Percentiles rank a stretch among this genome's conserved stretches.
phyloP scores from a whole-genome alignment of 2,797 vertebrate species.

The Chiloscyllium punctatum region DNA sequence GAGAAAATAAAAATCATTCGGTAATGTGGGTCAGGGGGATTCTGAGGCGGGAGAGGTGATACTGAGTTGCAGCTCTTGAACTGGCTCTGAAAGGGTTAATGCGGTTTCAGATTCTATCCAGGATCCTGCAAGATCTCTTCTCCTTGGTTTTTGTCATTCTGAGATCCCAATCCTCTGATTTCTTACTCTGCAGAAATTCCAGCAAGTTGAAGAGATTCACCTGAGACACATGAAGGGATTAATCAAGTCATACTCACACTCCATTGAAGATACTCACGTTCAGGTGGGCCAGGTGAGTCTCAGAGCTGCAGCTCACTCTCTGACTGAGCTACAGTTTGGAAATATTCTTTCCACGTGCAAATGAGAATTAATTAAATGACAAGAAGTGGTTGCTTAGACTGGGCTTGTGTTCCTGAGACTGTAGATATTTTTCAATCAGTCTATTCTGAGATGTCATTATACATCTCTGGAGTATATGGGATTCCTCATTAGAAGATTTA shows the following conservation, averaged over 20 bases:
- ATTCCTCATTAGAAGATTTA: background rate
- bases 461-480: too few species aligned
- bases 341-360: too few species aligned
- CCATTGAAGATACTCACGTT: conserved; percentile 88
- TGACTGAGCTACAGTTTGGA: background rate
- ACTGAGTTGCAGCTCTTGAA: background rate
- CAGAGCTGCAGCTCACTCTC: background rate
- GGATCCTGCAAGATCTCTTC: background rate
- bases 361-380: too few species aligned
- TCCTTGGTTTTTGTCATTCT: background rate
- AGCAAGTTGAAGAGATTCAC: conserved; percentile 82
- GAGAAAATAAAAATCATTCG: background rate
- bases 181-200: conserved; percentile 69
- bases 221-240: conserved; percentile 84
- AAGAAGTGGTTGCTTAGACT: too few species aligned
- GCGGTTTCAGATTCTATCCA: background rate
- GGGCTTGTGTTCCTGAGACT: too few species aligned
- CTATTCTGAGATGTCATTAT: too few species aligned
- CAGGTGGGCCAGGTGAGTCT: conserved; percentile 84
- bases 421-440: too few species aligned
- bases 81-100: background rate
- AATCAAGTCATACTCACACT: conserved; percentile 83
- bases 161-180: background rate
- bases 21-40: background rate
- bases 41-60: background rate